Evolutionary conservation across 2,797 vertebrate genomes (phyloP).

Genomic region (Euthynnus affinis): DNA sequence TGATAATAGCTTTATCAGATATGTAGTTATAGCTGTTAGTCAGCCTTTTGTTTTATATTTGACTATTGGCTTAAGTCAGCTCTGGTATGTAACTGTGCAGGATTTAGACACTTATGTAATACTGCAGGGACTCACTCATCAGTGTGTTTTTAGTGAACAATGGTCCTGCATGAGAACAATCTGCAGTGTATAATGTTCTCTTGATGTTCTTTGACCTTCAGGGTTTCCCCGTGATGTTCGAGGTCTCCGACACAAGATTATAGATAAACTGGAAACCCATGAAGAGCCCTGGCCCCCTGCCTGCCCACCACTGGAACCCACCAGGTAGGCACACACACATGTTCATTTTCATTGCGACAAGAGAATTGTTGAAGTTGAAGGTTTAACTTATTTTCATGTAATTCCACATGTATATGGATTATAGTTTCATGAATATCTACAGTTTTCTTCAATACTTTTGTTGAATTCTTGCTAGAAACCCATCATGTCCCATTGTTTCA

Average conservation of each 20-base stretch:
- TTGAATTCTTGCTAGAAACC: not conserved
- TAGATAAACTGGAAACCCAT: constrained; percentile 88
- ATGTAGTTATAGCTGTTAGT: not conserved
- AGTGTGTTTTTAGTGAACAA: not conserved
- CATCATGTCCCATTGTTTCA: not conserved
- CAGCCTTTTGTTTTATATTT: not conserved
- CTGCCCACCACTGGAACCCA: constrained; percentile 84
- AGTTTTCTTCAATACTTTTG: not conserved
- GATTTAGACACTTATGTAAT: not conserved
- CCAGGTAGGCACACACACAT: constrained; percentile 59
- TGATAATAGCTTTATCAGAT: not conserved
- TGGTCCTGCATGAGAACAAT: not conserved
- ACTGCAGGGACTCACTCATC: not conserved
- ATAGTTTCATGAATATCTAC: not conserved
- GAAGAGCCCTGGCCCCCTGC: constrained; percentile 85
- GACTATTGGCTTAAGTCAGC: not conserved
- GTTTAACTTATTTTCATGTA: not conserved
- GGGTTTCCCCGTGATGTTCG: constrained; percentile 70
- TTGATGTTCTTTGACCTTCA: constrained; percentile 59
- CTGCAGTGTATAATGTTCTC: not conserved
- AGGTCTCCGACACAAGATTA: constrained; percentile 83
- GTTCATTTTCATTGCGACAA: not conserved
- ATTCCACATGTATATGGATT: not conserved
- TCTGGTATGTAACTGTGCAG: not conserved
- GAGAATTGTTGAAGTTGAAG: not conserved